A percentile compares a stretch with the other conserved stretches of the same genome.
phyloP scores from a whole-genome alignment of 1,140 invertebrate species.

The Melitaea cinxia region DNA sequence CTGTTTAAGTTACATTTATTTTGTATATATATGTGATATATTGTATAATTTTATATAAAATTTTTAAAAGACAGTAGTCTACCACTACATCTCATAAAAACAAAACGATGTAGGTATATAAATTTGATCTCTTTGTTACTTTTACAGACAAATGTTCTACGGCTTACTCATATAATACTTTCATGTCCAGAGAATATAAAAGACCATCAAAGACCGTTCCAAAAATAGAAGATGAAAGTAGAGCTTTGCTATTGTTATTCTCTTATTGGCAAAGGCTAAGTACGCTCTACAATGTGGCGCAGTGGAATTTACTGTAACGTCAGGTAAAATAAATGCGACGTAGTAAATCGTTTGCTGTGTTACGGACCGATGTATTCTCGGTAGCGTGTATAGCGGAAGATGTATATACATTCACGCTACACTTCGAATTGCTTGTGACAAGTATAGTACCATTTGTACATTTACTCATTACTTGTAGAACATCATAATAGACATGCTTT shows the following conservation, averaged over 20 bases:
- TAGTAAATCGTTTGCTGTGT: neutral
- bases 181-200: neutral
- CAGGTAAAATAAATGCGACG: slow-evolving; percentile 10
- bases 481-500: no score
- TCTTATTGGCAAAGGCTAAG: slow-evolving; percentile 1
- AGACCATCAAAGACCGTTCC: neutral
- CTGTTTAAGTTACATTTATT: no score
- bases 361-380: neutral
- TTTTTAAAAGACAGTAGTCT: no score
- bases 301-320: slow-evolving; percentile 3
- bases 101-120: no score
- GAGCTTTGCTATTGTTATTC: neutral
- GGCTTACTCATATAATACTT: neutral
- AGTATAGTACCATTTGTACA: no score
- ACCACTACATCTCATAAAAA: no score
- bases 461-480: no score
- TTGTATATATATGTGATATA: no score
- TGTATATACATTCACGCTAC: neutral
- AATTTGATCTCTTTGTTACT: no score
- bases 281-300: neutral
- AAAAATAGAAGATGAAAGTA: neutral
- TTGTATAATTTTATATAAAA: no score
- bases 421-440: no score
- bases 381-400: neutral
- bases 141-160: no score